phyloP scores from a whole-genome alignment of 2,888 invertebrate species.

The Psococerastis gibbosa region DNA sequence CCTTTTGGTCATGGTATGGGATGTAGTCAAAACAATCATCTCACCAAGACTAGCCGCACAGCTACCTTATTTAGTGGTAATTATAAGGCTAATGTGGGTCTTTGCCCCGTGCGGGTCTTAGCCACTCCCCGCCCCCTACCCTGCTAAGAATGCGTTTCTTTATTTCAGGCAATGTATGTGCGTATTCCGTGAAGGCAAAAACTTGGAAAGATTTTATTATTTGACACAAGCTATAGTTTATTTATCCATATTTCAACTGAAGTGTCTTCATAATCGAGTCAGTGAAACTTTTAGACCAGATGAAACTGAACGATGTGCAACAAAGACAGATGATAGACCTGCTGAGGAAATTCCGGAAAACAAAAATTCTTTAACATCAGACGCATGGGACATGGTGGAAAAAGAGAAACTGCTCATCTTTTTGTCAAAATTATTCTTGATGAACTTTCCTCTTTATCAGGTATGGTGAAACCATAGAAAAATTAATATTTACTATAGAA shows the following conservation, averaged over 20 bases:
- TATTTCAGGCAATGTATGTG: conserved; percentile 80
- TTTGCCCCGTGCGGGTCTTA: too few species aligned
- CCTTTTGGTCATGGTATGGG: too few species aligned
- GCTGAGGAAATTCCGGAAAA: conserved; percentile 11
- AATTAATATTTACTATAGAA: conserved; percentile 16
- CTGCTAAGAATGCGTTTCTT: too few species aligned
- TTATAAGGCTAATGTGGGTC: too few species aligned
- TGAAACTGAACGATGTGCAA: conserved; percentile 22
- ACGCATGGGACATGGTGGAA: background rate
- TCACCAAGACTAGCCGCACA: too few species aligned
- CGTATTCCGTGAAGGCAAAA: conserved; percentile 79
- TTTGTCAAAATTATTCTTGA: conserved; percentile 66
- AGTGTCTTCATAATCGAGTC: conserved; percentile 24
- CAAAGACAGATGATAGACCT: conserved; percentile 14
- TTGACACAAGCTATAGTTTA: conserved; percentile 74
- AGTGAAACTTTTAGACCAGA: conserved; percentile 20
- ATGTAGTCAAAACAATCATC: too few species aligned
- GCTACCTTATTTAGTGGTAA: too few species aligned
- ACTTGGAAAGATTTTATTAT: conserved; percentile 77
- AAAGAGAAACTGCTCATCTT: conserved; percentile 67
- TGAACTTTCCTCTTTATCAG: conserved; percentile 77
- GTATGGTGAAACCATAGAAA: conserved; percentile 65
- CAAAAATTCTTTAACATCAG: background rate
- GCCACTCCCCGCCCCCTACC: too few species aligned
- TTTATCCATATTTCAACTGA: conserved; percentile 63